Percentiles rank a stretch among this genome's conserved stretches.
These are phyloP conservation scores for Glaucomys volans DNA, from an alignment of 2,113 vertebrate genomes.

Conservation along the genomic window DNA sequence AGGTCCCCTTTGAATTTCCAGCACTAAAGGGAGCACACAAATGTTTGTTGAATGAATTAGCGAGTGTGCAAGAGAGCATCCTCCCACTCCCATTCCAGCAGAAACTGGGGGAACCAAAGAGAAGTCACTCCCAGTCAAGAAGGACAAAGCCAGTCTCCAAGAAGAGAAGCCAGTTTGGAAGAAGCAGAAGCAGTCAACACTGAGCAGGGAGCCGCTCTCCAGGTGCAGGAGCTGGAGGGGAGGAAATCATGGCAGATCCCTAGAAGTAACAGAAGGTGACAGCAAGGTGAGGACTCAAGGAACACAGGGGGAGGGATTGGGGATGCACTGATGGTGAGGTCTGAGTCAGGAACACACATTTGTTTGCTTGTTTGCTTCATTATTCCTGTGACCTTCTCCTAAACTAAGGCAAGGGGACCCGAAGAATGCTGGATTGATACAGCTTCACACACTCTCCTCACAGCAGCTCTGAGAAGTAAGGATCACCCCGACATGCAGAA, in stretches of 20 bases:
- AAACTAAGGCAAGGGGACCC: not conserved
- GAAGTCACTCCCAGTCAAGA: not conserved
- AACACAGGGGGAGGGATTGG: not conserved
- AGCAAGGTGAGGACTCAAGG: not conserved
- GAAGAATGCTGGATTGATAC: not conserved
- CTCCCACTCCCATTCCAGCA: not conserved
- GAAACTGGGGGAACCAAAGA: not conserved
- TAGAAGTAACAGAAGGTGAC: not conserved
- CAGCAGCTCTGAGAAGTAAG: not conserved
- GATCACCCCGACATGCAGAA: not conserved
- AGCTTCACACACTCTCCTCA: not conserved
- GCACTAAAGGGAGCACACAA: not conserved
- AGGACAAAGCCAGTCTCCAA: not conserved
- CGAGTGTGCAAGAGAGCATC: not conserved
- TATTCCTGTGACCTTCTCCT: not conserved
- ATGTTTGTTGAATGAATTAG: not conserved
- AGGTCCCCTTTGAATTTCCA: not conserved
- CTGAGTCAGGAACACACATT: not conserved
- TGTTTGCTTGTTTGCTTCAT: not conserved
- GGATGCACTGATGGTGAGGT: not conserved
- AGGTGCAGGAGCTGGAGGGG: not conserved
- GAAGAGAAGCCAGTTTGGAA: not conserved
- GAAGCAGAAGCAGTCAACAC: not conserved
- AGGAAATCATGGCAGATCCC: not conserved
- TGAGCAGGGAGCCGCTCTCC: not conserved